These are phyloP conservation scores for Pedetes capensis DNA, from an alignment of 2,113 vertebrate species.

Conservation along the genomic window DNA sequence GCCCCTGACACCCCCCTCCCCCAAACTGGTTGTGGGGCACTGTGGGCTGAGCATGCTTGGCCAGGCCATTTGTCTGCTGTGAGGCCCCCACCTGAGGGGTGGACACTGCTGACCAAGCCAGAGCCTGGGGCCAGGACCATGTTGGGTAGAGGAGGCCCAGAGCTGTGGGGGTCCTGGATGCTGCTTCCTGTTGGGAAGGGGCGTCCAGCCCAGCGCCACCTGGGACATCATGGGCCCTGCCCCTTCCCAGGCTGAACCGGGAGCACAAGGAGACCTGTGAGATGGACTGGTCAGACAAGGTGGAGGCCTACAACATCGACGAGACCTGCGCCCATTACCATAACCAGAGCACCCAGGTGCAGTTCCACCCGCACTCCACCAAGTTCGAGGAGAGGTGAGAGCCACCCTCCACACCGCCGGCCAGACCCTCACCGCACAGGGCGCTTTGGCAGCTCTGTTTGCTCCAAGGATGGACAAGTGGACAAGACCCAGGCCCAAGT, in stretches of 20 bases:
- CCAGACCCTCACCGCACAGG: accelerated
- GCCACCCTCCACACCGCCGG: too few relatives aligned
- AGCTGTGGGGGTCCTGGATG: neutral
- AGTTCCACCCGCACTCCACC: conserved; percentile 85
- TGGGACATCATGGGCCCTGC: accelerated
- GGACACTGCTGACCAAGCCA: neutral
- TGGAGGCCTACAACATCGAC: conserved; percentile 87
- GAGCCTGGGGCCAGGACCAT: too few relatives aligned
- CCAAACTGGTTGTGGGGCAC: conserved; percentile 83
- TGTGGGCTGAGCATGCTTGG: too few relatives aligned
- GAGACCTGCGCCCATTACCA: conserved; percentile 83
- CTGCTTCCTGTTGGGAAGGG: neutral
- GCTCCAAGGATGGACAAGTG: neutral
- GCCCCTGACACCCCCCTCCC: neutral
- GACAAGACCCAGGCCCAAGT: neutral
- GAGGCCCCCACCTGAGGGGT: too few relatives aligned
- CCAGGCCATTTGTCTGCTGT: too few relatives aligned
- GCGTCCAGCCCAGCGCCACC: neutral
- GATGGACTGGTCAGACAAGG: conserved; percentile 93
- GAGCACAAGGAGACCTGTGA: conserved; percentile 89
- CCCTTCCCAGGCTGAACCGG: conserved; percentile 84
- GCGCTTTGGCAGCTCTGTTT: neutral
- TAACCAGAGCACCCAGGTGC: conserved; percentile 86
- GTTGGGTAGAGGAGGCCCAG: neutral
- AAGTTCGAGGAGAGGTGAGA: conserved; percentile 87